Evolutionary conservation across 2,888 invertebrate genomes (phyloP), one percentile per base, ranked within the genome.

Genomic region (Malachius bipustulatus): DNA sequence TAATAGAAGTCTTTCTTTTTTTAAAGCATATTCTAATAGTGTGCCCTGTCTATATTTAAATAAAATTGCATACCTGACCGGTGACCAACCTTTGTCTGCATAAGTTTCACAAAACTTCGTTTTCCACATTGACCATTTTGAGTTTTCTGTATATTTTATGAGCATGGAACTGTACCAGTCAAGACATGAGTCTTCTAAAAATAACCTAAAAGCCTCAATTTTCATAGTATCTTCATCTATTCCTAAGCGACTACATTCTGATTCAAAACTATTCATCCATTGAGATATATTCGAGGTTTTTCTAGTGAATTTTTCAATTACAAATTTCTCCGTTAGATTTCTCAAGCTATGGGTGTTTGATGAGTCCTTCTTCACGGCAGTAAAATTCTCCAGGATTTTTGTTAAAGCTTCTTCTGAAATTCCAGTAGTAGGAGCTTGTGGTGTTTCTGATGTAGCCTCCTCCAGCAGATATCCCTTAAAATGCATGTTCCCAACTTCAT

Each of bases 71-170:
- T 51, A 49, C 42, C 36, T 48, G 2, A 45, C 39, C 19, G 40
- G 35, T 12, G 44, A 34, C 48, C 49, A 51, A 2, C 45, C 48
- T 47, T 48, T 52, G 28, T 42, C 46, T 29, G 43, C 48, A 43
- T 41, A 52, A 2, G 48, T 49, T 14, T 37, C 30, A n/a, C 8
- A 14, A 26, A 37, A 39, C 14, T n/a, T 34, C 12, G 36, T 14
- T 33, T 37, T 27, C 39, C 39, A 39, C 9, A 11, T 29, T 2
- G 2, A 14, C 38, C 26, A 38, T 12, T 39, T 26, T 16, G 38
- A 35, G 3, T 38, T 37, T 30, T 45, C 37, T 36, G 41, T 44
- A 32, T 42, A 37, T 32, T 32, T 47, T 34, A 39, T 42, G 15
- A 42, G 13, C 32, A n/a, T n/a, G n/a, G n/a, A n/a, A n/a, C n/a